Conservation (phyloP, 2,113 vertebrate genomes). For the Mobula birostris region DNA sequence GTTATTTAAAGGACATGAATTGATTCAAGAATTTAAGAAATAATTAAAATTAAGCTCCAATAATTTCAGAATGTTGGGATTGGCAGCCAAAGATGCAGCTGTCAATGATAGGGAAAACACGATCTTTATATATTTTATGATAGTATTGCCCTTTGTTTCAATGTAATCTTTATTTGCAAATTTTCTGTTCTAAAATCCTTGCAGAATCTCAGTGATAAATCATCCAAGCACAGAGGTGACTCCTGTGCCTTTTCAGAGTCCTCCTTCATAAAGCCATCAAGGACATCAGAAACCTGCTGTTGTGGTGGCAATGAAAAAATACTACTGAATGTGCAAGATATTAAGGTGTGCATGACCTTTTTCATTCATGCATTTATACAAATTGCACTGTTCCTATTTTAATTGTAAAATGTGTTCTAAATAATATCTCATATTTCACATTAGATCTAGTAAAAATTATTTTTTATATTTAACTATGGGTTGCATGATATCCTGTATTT, state of each 20-base stretch:
- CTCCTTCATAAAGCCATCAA: slow-evolving; percentile 43
- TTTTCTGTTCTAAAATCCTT: neutral
- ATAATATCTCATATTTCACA: neutral
- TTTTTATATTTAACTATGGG: neutral
- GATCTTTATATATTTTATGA: neutral
- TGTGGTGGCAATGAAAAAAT: slow-evolving; percentile 52
- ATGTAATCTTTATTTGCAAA: too few species aligned
- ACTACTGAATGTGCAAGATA: slow-evolving; percentile 64
- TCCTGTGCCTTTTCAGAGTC: slow-evolving; percentile 40
- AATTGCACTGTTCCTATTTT: neutral
- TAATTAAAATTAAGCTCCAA: neutral
- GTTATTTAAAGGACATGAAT: neutral
- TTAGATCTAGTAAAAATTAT: neutral
- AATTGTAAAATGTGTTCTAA: neutral
- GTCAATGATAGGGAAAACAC: neutral
- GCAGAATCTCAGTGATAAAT: slow-evolving; percentile 23
- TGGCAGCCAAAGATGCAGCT: too few species aligned
- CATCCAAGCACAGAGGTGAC: slow-evolving; percentile 40
- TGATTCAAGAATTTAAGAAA: neutral
- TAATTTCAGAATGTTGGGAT: neutral
- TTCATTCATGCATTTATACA: neutral
- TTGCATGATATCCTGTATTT: neutral
- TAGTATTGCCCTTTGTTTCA: neutral
- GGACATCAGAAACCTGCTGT: slow-evolving; percentile 39
- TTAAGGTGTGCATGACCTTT: slow-evolving; percentile 55